Evolutionary conservation across 1,140 invertebrate species (phyloP).

Genomic region (Arion vulgaris): DNA sequence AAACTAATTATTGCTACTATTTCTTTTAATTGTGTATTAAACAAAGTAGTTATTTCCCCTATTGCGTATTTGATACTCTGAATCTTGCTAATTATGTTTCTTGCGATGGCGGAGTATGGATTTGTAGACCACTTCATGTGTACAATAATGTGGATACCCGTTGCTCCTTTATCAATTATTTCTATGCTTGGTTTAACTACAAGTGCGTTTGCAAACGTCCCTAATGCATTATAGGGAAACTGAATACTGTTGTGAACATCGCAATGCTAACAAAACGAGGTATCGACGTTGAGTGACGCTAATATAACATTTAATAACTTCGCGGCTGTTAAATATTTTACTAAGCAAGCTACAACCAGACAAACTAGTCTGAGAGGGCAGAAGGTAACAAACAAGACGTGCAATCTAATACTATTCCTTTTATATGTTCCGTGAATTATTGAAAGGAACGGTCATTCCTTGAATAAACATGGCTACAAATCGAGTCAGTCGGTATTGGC

Average conservation of each 20-base stretch:
- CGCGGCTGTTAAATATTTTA: slow-evolving; percentile 14
- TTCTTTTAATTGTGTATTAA: too few species aligned
- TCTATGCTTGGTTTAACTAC: neutral
- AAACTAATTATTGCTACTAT: too few species aligned
- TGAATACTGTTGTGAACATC: neutral
- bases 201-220: neutral
- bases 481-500: slow-evolving; percentile 13
- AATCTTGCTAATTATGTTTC: too few species aligned
- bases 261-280: neutral
- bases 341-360: neutral
- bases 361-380: neutral
- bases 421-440: neutral
- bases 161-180: neutral
- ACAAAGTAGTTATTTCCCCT: too few species aligned
- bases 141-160: too few species aligned
- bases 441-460: neutral
- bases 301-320: slow-evolving; percentile 10
- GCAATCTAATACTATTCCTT: neutral
- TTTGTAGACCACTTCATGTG: too few species aligned
- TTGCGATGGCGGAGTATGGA: too few species aligned
- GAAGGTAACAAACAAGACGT: neutral
- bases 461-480: slow-evolving; percentile 22
- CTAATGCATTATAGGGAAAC: neutral
- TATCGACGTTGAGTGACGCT: neutral
- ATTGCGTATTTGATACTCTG: too few species aligned